Base-by-base conservation (phyloP, 2,113 vertebrate species). In the Notarius lentiginosus region DNA sequence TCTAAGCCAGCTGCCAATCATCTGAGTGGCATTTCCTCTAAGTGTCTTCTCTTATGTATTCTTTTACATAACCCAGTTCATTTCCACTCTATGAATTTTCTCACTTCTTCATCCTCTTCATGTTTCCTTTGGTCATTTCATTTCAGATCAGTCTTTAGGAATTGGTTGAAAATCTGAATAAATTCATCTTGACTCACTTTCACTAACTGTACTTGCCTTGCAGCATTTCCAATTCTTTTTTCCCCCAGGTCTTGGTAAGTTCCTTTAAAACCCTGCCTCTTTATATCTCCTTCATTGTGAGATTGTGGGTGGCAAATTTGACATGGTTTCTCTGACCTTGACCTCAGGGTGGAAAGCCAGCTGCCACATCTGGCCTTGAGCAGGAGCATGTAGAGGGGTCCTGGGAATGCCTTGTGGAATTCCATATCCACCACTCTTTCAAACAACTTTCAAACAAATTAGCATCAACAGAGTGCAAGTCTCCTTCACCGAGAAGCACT, bases 321-420 rank as follows among this genome's bases (percentile, higher is more conserved):
- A 94, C 92, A 90, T 92, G 91, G 91, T 93, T 95, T 94, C 93
- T 93, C 85, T 95, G 94, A 94, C 95, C 95, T 95, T 95, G 94
- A 94, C 94, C 93, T 84, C 55, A 89, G 90, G 93, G 93, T 93
- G 92, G 87, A 90, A 91, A 89, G 84, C 89, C 92, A 94, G 92
- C 92, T 94, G 93, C 89, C 92, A 94, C 95, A 95, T 95, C 94
- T 95, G 95, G 93, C 90, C 93, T 88, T 92, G 90, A 93, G 92
- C 90, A 90, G 86, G 88, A 91, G 85, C 89, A 92, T 90, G 93
- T 89, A 86, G 89, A 93, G 91, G 91, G 94, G 92, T 93, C 91
- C 88, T 93, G 92, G 91, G 91, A 94, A 94, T 88, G 91, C 87
- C 88, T n/a, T 55, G 49, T 34, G 63, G 65, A 83, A 83, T 83